A percentile compares a stretch with the other conserved stretches of the same genome.
These are phyloP conservation scores for Hirtodrosophila alboralis DNA, from an alignment of 2,888 invertebrate genomes.

Conservation along the genomic window DNA sequence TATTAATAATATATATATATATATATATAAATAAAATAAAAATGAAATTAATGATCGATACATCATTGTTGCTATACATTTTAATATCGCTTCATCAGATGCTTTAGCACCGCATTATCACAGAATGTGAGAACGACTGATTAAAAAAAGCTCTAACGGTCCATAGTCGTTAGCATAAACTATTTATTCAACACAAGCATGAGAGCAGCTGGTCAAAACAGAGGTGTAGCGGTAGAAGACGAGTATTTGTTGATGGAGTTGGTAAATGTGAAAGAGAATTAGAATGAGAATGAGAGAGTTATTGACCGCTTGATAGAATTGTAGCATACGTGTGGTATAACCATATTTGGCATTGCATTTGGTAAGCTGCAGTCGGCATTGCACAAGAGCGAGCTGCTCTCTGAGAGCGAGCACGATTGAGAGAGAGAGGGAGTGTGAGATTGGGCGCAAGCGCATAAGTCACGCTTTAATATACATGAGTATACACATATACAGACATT, in stretches of 20 bases:
- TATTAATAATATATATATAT: no score
- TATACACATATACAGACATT: neutral
- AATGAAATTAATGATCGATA: no score
- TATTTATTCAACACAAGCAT: constrained; percentile 46
- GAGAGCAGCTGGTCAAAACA: neutral
- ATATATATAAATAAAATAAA: no score
- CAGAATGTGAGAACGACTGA: constrained; percentile 15
- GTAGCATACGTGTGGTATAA: constrained; percentile 58
- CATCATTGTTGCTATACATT: no score
- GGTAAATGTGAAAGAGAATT: constrained; percentile 6
- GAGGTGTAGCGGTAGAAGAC: neutral
- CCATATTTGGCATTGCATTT: constrained; percentile 76
- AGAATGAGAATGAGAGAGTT: constrained; percentile 21
- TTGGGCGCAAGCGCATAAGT: constrained; percentile 57
- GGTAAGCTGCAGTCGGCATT: constrained; percentile 53
- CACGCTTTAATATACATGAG: constrained; percentile 23
- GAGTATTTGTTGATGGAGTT: neutral
- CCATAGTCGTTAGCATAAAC: constrained; percentile 36
- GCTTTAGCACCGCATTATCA: constrained; percentile 17
- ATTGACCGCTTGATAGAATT: constrained; percentile 36
- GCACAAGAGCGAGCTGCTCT: constrained; percentile 21
- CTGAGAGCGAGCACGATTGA: neutral
- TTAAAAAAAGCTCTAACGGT: constrained; percentile 17
- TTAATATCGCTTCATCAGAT: constrained; percentile 7
- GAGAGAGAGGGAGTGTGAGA: constrained; percentile 9